Evolutionary conservation across 2,797 vertebrate species (phyloP).

Genomic region (Sparus aurata): DNA sequence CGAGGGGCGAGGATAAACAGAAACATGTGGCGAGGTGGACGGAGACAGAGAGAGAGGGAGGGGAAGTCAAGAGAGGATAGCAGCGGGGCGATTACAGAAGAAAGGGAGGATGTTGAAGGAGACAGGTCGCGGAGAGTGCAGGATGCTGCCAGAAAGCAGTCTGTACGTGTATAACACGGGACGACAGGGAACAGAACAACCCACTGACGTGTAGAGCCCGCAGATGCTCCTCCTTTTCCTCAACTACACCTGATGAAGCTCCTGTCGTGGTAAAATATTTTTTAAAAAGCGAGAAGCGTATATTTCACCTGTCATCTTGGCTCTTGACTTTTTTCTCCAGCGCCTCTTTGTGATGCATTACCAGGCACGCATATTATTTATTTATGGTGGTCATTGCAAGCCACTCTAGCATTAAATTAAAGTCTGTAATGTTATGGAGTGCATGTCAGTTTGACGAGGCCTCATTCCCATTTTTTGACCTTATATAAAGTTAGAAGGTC

Average conservation of each 20-base stretch:
- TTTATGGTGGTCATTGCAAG: slow-evolving; percentile 27
- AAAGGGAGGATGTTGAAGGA: slow-evolving; percentile 30
- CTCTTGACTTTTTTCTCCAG: slow-evolving; percentile 4
- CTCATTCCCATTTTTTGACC: slow-evolving; percentile 2
- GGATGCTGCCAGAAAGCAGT: slow-evolving; percentile 26
- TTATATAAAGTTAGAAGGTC: slow-evolving; percentile 13
- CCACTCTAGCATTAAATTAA: slow-evolving; percentile 28
- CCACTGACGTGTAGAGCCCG: slow-evolving; percentile 14
- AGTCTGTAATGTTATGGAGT: slow-evolving; percentile 28
- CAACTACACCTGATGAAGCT: slow-evolving; percentile 4
- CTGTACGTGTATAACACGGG: slow-evolving; percentile 19
- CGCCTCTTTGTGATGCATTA: slow-evolving; percentile 16
- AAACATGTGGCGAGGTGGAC: slow-evolving; percentile 34
- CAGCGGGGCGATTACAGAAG: slow-evolving; percentile 35
- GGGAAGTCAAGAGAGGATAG: slow-evolving; percentile 7
- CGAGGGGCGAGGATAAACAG: slow-evolving; percentile 25
- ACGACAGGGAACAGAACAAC: slow-evolving; percentile 30
- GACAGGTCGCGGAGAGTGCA: slow-evolving; percentile 30
- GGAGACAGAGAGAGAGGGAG: slow-evolving; percentile 13
- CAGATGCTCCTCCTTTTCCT: neutral
- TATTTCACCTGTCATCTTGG: neutral
- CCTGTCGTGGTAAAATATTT: neutral
- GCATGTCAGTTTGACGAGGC: slow-evolving; percentile 25
- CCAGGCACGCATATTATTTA: slow-evolving; percentile 12
- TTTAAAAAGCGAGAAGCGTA: neutral